Conservation (phyloP, 2,888 invertebrate genomes). For the Eulithis prunata region DNA sequence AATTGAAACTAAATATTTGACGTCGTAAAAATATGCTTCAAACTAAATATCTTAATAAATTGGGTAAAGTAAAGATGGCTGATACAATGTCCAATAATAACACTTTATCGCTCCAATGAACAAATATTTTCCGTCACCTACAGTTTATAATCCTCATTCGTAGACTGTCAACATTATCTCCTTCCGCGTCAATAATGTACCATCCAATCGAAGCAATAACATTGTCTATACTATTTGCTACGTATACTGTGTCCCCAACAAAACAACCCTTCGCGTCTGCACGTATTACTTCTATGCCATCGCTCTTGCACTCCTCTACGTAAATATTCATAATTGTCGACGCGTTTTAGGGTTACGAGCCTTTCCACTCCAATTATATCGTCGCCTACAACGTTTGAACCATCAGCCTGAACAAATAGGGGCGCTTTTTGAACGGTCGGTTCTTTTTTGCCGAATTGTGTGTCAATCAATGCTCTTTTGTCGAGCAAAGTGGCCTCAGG, state of each 20-base stretch:
- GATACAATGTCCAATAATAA: conserved; percentile 16
- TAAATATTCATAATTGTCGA: conserved; percentile 72
- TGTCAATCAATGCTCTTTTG: conserved; percentile 60
- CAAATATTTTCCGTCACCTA: conserved; percentile 35
- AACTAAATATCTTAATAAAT: conserved; percentile 17
- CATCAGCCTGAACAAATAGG: conserved; percentile 39
- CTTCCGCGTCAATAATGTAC: conserved; percentile 42
- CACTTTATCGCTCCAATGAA: conserved; percentile 21
- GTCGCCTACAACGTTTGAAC: conserved; percentile 37
- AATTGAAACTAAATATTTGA: too few species aligned
- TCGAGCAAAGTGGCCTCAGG: conserved; percentile 61
- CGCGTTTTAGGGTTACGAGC: conserved; percentile 54
- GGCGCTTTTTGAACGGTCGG: conserved; percentile 38
- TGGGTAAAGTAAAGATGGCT: conserved; percentile 7
- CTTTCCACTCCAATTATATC: conserved; percentile 41
- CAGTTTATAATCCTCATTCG: conserved; percentile 36
- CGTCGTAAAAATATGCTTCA: not conserved
- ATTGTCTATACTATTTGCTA: conserved; percentile 12
- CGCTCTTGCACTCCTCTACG: conserved; percentile 62
- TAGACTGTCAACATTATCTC: conserved; percentile 39
- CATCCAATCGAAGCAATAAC: conserved; percentile 39
- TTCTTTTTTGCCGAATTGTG: conserved; percentile 44
- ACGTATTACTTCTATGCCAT: conserved; percentile 65
- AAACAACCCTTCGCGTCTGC: conserved; percentile 63
- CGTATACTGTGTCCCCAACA: conserved; percentile 48